phyloP scores from a whole-genome alignment of 1,140 invertebrate genomes.

The Drosophila tristis region DNA sequence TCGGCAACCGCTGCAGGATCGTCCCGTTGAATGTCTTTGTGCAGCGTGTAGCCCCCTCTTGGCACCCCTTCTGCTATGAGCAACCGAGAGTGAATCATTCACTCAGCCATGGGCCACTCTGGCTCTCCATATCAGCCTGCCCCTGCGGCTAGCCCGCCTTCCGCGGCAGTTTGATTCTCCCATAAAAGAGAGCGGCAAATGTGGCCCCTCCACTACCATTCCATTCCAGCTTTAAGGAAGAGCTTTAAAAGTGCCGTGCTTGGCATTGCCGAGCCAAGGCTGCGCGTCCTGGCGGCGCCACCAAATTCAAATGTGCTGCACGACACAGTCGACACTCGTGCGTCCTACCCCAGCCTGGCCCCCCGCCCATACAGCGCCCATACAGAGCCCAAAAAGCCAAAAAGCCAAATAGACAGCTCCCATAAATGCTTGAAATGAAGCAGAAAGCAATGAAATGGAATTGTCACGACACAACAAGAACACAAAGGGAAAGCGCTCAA shows the following conservation, averaged over 20 bases:
- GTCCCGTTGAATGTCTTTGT: too few relatives aligned
- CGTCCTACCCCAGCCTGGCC: too few relatives aligned
- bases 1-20: too few relatives aligned
- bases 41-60: too few relatives aligned
- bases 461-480: conserved; percentile 71
- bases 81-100: too few relatives aligned
- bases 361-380: not conserved
- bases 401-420: conserved; percentile 69
- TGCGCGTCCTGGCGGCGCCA: conserved; percentile 70
- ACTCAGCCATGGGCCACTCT: too few relatives aligned
- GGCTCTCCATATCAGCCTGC: too few relatives aligned
- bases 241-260: conserved; percentile 61
- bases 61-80: too few relatives aligned
- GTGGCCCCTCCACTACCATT: not conserved
- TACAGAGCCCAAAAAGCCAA: conserved; percentile 26
- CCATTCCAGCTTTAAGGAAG: conserved; percentile 35
- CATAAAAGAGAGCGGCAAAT: conserved; percentile 10
- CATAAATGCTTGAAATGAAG: conserved; percentile 79
- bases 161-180: not conserved
- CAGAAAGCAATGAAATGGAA: conserved; percentile 80
- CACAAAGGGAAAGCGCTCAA: conserved; percentile 18
- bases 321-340: conserved; percentile 46
- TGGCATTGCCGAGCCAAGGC: conserved; percentile 59
- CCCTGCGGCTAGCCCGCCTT: too few relatives aligned
- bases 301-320: conserved; percentile 66